These are phyloP conservation scores for Thera britannica DNA, from an alignment of 2,888 invertebrate species.

Conservation along the genomic window DNA sequence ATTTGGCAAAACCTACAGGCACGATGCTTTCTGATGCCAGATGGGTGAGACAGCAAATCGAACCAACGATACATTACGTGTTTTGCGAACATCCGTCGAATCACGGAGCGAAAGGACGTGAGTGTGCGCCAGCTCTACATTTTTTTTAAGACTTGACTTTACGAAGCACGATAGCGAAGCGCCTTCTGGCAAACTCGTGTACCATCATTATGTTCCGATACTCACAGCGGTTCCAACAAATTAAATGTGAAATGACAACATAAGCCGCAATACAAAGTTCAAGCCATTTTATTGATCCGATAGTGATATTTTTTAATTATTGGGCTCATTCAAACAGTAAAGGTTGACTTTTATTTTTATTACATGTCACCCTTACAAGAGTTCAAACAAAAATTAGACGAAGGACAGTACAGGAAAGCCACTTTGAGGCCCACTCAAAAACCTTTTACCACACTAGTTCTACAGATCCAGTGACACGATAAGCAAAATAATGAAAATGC, in stretches of 20 bases:
- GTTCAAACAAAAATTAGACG: no score
- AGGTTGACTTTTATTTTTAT: no score
- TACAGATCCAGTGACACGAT: no score
- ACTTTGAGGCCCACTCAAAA: no score
- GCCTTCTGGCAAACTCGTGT: constrained; percentile 18
- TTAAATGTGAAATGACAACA: constrained; percentile 20
- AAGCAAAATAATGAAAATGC: no score
- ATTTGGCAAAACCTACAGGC: constrained; percentile 9
- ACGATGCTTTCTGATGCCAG: constrained; percentile 13
- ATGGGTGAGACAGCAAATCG: constrained; percentile 13
- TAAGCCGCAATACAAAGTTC: constrained; percentile 12
- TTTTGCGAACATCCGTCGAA: constrained; percentile 11
- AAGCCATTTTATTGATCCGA: constrained; percentile 14
- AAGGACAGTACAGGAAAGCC: no score
- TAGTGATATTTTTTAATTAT: background rate
- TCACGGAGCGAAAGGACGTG: background rate
- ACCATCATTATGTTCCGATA: constrained; percentile 17
- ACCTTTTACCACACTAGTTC: no score
- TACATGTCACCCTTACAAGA: no score
- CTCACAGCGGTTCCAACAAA: constrained; percentile 12
- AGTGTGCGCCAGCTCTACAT: background rate
- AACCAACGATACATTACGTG: constrained; percentile 12
- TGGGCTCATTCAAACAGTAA: background rate
- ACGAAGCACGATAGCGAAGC: constrained; percentile 9
- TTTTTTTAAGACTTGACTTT: constrained; percentile 15